phyloP scores from a whole-genome alignment of 35 echinoderm and acorn worm species.

The Holothuria glaberrima region DNA sequence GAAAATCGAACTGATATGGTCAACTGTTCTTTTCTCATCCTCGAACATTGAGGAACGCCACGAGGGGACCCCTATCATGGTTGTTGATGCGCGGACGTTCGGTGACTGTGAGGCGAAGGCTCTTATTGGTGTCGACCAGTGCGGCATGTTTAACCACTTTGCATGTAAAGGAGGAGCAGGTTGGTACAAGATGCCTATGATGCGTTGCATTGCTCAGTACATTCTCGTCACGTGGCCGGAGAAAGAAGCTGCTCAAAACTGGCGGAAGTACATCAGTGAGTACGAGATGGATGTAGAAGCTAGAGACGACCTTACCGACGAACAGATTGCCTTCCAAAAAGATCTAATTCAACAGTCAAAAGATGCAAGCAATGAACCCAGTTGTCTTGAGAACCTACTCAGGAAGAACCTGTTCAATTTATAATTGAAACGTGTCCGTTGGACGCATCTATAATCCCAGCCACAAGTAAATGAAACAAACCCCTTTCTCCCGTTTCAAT shows the following conservation, averaged over 20 bases:
- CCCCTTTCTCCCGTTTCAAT: too few relatives aligned
- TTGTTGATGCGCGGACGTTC: slow-evolving; percentile 28
- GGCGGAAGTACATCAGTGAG: slow-evolving; percentile 30
- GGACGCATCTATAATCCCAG: too few relatives aligned
- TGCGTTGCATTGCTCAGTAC: slow-evolving; percentile 28
- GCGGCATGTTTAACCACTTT: slow-evolving; percentile 49
- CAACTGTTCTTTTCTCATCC: slow-evolving; percentile 15
- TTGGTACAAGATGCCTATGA: slow-evolving; percentile 22
- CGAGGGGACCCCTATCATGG: neutral
- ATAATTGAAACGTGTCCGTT: too few relatives aligned
- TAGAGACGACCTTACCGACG: slow-evolving; percentile 4
- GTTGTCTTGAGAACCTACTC: slow-evolving; percentile 17
- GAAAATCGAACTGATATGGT: neutral
- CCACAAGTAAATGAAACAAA: too few relatives aligned
- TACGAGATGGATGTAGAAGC: slow-evolving; percentile 24
- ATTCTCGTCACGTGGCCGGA: slow-evolving; percentile 49
- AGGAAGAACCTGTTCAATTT: neutral
- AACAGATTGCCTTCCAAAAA: slow-evolving; percentile 1
- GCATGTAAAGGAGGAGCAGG: slow-evolving; percentile 10
- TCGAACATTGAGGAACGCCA: neutral
- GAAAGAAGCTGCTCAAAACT: slow-evolving; percentile 33
- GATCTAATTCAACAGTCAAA: neutral
- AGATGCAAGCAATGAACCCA: slow-evolving; percentile 9
- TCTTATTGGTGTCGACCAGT: slow-evolving; percentile 35
- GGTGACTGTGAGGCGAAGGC: slow-evolving; percentile 28